Evolutionary conservation across 2,113 vertebrate genomes (phyloP).

Genomic region (Macaca nemestrina): DNA sequence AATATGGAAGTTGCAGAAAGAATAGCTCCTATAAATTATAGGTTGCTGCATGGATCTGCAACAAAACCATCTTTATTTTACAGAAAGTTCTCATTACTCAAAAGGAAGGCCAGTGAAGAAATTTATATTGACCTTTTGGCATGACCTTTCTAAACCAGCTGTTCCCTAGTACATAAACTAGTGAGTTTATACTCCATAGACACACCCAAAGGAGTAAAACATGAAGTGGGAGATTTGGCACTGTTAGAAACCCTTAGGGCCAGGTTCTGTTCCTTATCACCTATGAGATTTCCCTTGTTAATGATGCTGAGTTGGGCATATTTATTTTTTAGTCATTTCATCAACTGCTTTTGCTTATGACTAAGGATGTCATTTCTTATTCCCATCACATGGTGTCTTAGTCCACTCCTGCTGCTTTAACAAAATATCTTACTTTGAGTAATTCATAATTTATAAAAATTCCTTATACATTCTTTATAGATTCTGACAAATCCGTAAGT

Average conservation of each 20-base stretch:
- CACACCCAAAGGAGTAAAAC: neutral
- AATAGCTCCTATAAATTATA: neutral
- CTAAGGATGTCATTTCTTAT: neutral
- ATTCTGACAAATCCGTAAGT: neutral
- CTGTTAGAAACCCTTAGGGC: neutral
- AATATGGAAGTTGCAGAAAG: neutral
- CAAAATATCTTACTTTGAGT: neutral
- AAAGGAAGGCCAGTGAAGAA: neutral
- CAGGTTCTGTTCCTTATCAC: neutral
- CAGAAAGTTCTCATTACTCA: neutral
- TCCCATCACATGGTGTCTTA: neutral
- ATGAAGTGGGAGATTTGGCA: neutral
- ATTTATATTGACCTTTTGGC: neutral
- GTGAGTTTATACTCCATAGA: neutral
- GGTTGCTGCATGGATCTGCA: neutral
- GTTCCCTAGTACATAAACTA: neutral
- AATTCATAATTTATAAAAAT: too few relatives aligned
- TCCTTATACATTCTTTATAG: too few relatives aligned
- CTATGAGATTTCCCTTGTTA: neutral
- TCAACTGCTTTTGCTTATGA: neutral
- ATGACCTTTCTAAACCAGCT: neutral
- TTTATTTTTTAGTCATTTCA: neutral
- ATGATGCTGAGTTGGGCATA: neutral
- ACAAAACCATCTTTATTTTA: neutral
- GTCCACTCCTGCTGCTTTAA: neutral